Conservation (phyloP, 2,888 invertebrate genomes). For the Strigamia crassipes region DNA sequence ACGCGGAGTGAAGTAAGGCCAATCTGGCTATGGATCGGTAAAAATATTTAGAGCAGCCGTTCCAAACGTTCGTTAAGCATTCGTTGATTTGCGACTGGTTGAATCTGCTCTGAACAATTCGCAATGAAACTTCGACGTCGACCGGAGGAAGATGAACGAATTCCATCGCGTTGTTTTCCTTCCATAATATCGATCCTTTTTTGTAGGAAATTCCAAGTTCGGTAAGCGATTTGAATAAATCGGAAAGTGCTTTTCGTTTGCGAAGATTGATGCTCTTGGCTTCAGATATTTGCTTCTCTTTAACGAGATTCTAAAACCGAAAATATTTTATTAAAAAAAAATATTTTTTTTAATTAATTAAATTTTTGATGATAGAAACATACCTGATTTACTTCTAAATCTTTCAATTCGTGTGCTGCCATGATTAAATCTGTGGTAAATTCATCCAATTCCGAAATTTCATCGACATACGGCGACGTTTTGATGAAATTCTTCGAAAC, state of each 20-base stretch:
- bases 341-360: too few relatives aligned
- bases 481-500: conserved; percentile 53
- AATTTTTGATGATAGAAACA: conserved; percentile 43
- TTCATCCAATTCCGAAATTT: conserved; percentile 67
- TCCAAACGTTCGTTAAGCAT: conserved; percentile 58
- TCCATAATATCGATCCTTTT: conserved; percentile 67
- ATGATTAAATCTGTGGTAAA: conserved; percentile 56
- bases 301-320: conserved; percentile 54
- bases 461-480: conserved; percentile 60
- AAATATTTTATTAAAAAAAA: conserved; percentile 39
- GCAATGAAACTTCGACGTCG: conserved; percentile 65
- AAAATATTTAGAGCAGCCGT: conserved; percentile 75
- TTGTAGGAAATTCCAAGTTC: conserved; percentile 72
- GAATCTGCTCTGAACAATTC: background rate
- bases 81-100: conserved; percentile 27
- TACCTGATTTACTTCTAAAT: conserved; percentile 65
- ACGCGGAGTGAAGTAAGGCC: conserved; percentile 67
- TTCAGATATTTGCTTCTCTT: conserved; percentile 68
- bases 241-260: conserved; percentile 81
- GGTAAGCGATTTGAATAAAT: conserved; percentile 79
- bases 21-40: conserved; percentile 72
- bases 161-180: conserved; percentile 53
- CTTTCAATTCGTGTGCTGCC: conserved; percentile 67
- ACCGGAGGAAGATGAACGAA: conserved; percentile 67
- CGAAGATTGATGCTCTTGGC: conserved; percentile 72